These are phyloP conservation scores for Caenorhabditis wallacei DNA, from an alignment of 2,888 invertebrate genomes.

Conservation along the genomic window DNA sequence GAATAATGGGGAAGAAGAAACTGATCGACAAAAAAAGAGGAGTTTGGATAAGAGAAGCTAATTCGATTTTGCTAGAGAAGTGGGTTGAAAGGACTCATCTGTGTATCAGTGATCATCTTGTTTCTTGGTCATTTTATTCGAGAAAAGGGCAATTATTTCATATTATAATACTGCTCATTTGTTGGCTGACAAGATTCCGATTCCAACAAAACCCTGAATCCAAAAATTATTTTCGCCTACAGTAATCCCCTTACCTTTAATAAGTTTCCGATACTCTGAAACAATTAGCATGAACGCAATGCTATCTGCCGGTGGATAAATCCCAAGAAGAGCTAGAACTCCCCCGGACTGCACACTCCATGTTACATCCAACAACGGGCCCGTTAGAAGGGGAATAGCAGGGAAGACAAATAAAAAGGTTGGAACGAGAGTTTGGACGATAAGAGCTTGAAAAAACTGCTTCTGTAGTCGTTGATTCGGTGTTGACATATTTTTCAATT, in stretches of 20 bases:
- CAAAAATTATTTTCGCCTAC: background rate
- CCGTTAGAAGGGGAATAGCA: background rate
- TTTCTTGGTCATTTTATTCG: too few species aligned
- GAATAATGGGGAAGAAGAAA: conserved; percentile 37
- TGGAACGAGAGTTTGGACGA: conserved; percentile 24
- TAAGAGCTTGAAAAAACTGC: conserved; percentile 24
- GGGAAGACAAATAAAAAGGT: conserved; percentile 15
- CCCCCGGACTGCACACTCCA: conserved; percentile 24
- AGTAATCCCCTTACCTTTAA: background rate
- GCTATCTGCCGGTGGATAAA: conserved; percentile 11
- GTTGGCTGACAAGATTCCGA: background rate
- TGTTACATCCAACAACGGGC: conserved; percentile 10
- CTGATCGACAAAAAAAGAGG: background rate
- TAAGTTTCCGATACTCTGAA: conserved; percentile 13
- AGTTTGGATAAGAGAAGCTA: conserved; percentile 19
- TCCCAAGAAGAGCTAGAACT: background rate
- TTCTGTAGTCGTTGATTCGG: background rate
- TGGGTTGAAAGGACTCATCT: background rate
- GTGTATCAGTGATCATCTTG: conserved; percentile 5
- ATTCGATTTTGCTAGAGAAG: conserved; percentile 28
- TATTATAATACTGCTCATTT: background rate
- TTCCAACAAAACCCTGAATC: background rate
- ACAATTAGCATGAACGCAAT: conserved; percentile 15
- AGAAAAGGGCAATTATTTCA: too few species aligned
- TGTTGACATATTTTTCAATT: background rate